Conservation (phyloP, 2,113 vertebrate genomes). For the Camelus dromedarius region DNA sequence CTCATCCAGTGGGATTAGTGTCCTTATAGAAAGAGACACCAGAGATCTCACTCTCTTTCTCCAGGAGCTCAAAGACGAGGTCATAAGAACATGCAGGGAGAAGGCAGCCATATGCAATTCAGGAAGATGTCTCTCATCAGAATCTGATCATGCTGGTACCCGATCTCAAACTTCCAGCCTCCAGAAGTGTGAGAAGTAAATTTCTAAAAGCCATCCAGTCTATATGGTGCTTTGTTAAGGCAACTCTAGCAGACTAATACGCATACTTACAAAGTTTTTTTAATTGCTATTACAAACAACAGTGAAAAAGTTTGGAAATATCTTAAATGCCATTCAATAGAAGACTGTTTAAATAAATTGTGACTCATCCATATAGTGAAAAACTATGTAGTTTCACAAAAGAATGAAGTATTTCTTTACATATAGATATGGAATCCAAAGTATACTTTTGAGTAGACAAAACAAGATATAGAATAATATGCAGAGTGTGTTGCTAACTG, state of each 20-base stretch:
- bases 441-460: slow-evolving; percentile 45
- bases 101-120: background rate
- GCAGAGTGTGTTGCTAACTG: background rate
- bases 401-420: slow-evolving; percentile 42
- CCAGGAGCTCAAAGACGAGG: background rate
- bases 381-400: slow-evolving; percentile 27
- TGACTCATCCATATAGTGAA: background rate
- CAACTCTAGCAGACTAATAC: background rate
- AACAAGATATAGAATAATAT: background rate
- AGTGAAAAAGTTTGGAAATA: slow-evolving; percentile 40
- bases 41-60: background rate
- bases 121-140: background rate
- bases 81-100: background rate
- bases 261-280: background rate
- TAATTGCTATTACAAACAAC: slow-evolving; percentile 22
- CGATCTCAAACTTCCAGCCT: background rate
- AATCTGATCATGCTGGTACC: background rate
- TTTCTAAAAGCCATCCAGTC: background rate
- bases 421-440: background rate
- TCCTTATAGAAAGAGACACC: background rate
- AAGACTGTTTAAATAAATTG: background rate
- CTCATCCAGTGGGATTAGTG: background rate
- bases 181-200: background rate
- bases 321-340: background rate
- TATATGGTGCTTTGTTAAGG: background rate